Base-by-base conservation (phyloP, 2,888 invertebrate species). In the Osedax fenrisi region DNA sequence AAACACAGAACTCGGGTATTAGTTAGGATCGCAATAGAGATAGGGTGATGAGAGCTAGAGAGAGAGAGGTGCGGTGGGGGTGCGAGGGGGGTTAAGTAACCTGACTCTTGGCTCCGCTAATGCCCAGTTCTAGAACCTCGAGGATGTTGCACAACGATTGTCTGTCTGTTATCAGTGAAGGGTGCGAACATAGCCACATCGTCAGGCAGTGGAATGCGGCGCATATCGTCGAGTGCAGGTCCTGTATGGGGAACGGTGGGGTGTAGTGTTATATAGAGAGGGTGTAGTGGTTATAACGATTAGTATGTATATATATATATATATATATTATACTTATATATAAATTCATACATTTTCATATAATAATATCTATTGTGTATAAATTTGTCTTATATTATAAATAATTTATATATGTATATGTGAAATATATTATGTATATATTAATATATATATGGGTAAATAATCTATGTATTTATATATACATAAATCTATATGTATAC, bases 61-160 rank as follows among this genome's bases (percentile, higher is more conserved):
- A 41, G 41, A 41, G 41, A 41, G 41, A 41, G 41, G 17, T 5
- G 17, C 10, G 41, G 41, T 10, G 41, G 17, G 41, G 17, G 41
- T 10, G 41, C 5, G 41, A 41, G 41, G 17, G 41, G 41, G 41
- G 17, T 5, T 10, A 17, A 41, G 41, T 77, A 81, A 87, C 87
- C 85, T 87, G 86, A 64, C 88, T 88, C 86, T 95, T 96, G 3
- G 92, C 90, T 21, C 98, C 98, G 0, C 96, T 95, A 75, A 98
- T 92, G 74, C 98, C 98, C 26, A 97, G 88, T 84, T 98, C 97
- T 1, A 96, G 92, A 0, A 96, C 95, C 86, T 98, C 96, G 77
- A 97, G 88, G 73, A 98, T 91, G 41, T 92, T 92, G 77, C 91
- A 90, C 56, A 97, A 88, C 82, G 94, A 94, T 82, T 93, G 94